Base-by-base conservation (phyloP, 2,797 vertebrate species). In the Holocentrus rufus region DNA sequence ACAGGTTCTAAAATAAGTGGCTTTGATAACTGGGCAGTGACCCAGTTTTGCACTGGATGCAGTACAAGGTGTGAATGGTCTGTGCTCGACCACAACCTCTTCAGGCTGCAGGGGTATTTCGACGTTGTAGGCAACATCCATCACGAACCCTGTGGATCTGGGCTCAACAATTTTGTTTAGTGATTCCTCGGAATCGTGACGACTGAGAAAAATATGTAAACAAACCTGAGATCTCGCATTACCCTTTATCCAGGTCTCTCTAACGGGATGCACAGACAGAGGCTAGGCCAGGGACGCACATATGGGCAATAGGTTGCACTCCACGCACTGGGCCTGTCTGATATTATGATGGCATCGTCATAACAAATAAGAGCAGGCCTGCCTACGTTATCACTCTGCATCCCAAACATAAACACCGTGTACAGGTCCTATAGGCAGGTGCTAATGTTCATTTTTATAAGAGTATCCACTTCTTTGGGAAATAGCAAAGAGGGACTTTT, bases 341-440 rank as follows among this genome's bases (percentile, higher is more conserved):
- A 83, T 79, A 67, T 36, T 58, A 46, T 65, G 81, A 83, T 82
- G 88, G 82, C 88, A 90, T 88, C 82, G 85, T 87, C 87, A 83
- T 72, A 85, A 89, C 70, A 89, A 83, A 90, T 76, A 65, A 65
- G 73, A 53, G 65, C 15, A 39, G 83, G 76, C 79, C 79, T 80
- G 57, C 73, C 44, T 59, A 25, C 63, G 46, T 65, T 57, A 72
- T 66, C 62, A 49, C 47, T 68, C 62, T 60, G 72, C 81, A 77
- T 78, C 72, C 73, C 65, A 75, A 85, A 81, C 84, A 69, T 76
- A 63, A 81, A 82, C 80, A 77, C 52, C 13, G 64, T 61, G 56
- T 63, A 64, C 47, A 56, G 50, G 39, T 57, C 55, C 46, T n/a
- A 10, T 23, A 44, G 47, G 25, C 31, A 42, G 57, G 57, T 36